Evolutionary conservation across 2,113 vertebrate species (phyloP), one percentile per base, ranked within the genome.

Genomic region (Eidolon helvum): DNA sequence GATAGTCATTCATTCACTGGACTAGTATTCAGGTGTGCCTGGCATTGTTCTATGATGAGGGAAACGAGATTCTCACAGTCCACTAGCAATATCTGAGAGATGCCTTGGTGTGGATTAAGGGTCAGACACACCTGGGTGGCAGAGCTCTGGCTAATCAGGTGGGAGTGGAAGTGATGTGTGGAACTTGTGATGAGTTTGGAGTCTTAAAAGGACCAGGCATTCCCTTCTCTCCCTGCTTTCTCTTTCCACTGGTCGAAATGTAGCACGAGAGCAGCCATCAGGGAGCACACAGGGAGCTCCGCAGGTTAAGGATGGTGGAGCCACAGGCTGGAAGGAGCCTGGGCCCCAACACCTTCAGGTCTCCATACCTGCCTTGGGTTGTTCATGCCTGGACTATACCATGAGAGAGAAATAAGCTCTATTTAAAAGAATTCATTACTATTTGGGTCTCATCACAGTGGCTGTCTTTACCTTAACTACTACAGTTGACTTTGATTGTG

Each of bases 231-330:
- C 15, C 26, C n/a, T 45, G 7, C 28, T 57, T 50, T 59, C 71
- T 55, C 71, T 38, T 66, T 59, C 48, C 3, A 2, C 63, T 16
- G 38, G 43, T 59, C 43, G 57, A 16, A 38, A 61, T 15, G 30
- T 21, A 45, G 40, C 0, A 0, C 28, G 2, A 10, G 10, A 24
- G 38, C 9, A 11, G 57, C 12, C 55, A 30, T 40, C 16, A 63
- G 53, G 22, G 86, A 69, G n/a, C 19, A 10, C 53, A 18, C 2
- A 2, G 43, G 22, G 78, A 69, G 15, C 15, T 5, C n/a, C 57
- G 8, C 12, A 0, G 1, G 9, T 30, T 14, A 28, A 80, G 59
- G 88, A 38, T 12, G 50, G 38, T 11, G 65, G 24, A 40, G 40
- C 22, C 59, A 72, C 48, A 45, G 3, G 26, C 35, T 43, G 59